Percentiles rank a stretch among this genome's conserved stretches.
These are phyloP conservation scores for Clunio marinus DNA, from an alignment of 2,888 invertebrate genomes.

Conservation along the genomic window DNA sequence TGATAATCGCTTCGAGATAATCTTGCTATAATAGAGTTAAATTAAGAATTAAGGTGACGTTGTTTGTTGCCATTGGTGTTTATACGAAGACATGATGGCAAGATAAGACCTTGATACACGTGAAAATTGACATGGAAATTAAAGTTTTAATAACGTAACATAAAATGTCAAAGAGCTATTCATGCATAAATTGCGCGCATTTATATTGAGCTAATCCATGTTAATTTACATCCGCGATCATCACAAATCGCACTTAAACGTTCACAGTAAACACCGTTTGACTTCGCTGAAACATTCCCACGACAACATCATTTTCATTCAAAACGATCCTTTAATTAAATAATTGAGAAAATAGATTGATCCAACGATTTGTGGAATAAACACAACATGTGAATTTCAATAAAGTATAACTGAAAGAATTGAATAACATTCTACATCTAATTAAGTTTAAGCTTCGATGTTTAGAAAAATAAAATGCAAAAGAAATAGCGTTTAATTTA, in stretches of 20 bases:
- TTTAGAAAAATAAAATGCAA: neutral
- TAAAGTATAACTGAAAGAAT: no score
- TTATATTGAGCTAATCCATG: neutral
- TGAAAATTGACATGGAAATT: no score
- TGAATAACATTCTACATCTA: neutral
- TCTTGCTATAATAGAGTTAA: neutral
- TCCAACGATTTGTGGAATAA: neutral
- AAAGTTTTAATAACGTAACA: no score
- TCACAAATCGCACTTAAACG: no score
- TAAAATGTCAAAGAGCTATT: no score
- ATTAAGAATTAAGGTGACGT: neutral
- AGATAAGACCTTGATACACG: neutral
- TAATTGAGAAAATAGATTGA: constrained; percentile 22
- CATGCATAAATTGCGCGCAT: neutral
- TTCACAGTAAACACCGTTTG: no score
- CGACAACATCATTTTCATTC: neutral
- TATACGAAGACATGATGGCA: no score
- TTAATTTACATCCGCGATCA: neutral
- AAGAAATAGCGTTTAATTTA: neutral
- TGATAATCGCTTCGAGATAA: constrained; percentile 1
- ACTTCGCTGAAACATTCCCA: neutral
- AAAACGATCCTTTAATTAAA: constrained; percentile 13
- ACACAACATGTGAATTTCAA: neutral
- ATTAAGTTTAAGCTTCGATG: neutral
- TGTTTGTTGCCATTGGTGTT: neutral